Evolutionary conservation across 1,140 invertebrate genomes (phyloP), one percentile per base, ranked within the genome.

Genomic region (Sinonovacula constricta): DNA sequence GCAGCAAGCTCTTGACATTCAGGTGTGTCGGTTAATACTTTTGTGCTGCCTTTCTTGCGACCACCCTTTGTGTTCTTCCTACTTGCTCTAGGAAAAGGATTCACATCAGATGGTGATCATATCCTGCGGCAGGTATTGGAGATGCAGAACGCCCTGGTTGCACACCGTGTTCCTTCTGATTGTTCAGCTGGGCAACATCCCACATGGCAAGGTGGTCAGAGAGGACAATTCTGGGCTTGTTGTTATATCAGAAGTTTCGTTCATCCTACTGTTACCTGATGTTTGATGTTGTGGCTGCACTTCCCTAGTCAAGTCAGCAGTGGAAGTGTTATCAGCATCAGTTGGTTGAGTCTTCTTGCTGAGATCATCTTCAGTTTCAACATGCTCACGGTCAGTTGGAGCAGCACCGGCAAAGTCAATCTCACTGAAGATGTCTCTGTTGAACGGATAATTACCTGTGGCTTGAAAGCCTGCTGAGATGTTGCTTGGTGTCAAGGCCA

Each of bases 361-460:
- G 3, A 24, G 15, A 39, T 7, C 10, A 2, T 3, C 4, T 12
- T 66, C 3, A 26, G 4, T 24, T 18, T 26, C n/a, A 22, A 31
- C 3, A 2, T 30, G 22, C 10, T 15, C 12, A 10, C 68, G 33
- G 63, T 74, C 70, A 3, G 31, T 63, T 26, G 33, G 15, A 36
- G 24, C n/a, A 1, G 57, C 31, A n/a, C 51, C 36, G 4, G 36
- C n/a, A 31, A 74, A 74, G 7, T 74, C 56, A 33, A 18, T 33
- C 3, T 63, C 57, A 15, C 30, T 28, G 49, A 74, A 63, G 2
- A 63, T 3, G 36, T 63, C 45, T 28, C 30, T 2, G 56, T 74
- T 74, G 57, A 45, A 63, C 4, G 57, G 70, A 26, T 3, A 63
- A 56, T 66, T 76, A 14, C 72, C 72, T 66, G 72, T 76, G 3